Conservation (phyloP, 2,888 invertebrate genomes). For the Spicauda simplicius region DNA sequence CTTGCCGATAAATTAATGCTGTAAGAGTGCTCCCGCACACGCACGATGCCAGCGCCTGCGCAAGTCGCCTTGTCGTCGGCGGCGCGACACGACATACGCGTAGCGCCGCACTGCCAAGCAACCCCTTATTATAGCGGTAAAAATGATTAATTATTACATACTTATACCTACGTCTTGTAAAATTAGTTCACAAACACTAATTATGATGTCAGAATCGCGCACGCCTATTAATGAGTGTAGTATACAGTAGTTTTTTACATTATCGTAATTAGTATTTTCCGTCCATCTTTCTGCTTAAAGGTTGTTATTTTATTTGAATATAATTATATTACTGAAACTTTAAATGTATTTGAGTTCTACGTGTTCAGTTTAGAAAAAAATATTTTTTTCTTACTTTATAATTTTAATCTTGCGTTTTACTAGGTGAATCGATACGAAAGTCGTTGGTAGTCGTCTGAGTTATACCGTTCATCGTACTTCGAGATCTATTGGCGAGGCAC, state of each 20-base stretch:
- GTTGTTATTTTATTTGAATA: no score
- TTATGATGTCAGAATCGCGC: no score
- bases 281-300: no score
- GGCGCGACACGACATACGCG: conserved; percentile 40
- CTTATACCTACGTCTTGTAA: background rate
- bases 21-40: conserved; percentile 65
- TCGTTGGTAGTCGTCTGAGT: background rate
- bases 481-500: conserved; percentile 53
- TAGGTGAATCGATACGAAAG: background rate
- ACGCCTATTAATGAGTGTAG: no score
- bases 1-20: conserved; percentile 78
- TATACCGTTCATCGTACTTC: conserved; percentile 28
- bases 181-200: no score
- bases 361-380: no score
- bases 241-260: no score
- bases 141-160: background rate
- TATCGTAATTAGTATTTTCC: no score
- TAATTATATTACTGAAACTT: no score
- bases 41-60: conserved; percentile 59
- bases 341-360: no score
- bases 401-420: no score
- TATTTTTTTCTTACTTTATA: no score
- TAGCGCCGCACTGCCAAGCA: conserved; percentile 2
- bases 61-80: conserved; percentile 51
- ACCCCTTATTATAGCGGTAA: background rate